These are phyloP conservation scores for Drosophila rufa DNA, from an alignment of 1,140 invertebrate genomes.

Conservation along the genomic window DNA sequence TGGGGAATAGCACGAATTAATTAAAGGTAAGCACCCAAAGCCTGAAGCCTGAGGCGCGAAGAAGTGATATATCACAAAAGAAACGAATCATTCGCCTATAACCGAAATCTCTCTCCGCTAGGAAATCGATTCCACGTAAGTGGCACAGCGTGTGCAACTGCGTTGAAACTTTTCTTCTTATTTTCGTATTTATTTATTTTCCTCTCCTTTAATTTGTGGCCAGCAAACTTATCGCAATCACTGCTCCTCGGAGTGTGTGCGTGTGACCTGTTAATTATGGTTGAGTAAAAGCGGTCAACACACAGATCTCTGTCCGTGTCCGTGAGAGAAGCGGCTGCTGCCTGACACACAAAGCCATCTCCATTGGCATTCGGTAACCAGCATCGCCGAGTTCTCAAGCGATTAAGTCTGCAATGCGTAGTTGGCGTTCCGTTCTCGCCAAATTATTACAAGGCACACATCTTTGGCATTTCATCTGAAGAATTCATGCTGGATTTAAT, in stretches of 20 bases:
- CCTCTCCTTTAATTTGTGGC: constrained; percentile 12
- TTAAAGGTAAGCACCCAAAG: constrained; percentile 49
- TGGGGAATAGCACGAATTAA: constrained; percentile 65
- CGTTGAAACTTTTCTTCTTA: constrained; percentile 28
- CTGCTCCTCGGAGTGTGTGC: constrained; percentile 39
- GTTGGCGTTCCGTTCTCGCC: constrained; percentile 29
- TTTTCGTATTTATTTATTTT: constrained; percentile 3
- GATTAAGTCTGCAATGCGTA: constrained; percentile 46
- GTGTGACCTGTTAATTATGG: constrained; percentile 78
- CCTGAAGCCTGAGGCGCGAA: background rate
- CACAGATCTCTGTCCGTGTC: constrained; percentile 2
- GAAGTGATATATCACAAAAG: constrained; percentile 38
- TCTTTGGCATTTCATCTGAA: constrained; percentile 8
- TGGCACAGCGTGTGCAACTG: constrained; percentile 60
- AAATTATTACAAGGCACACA: constrained; percentile 22
- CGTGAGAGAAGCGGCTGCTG: constrained; percentile 6
- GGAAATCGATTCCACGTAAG: constrained; percentile 67
- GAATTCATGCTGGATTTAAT: constrained; percentile 25
- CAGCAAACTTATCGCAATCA: constrained; percentile 31
- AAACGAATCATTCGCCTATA: constrained; percentile 47
- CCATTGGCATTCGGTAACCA: constrained; percentile 15
- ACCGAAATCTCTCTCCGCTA: constrained; percentile 26
- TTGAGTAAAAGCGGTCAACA: constrained; percentile 65
- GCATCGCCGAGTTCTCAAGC: constrained; percentile 21
- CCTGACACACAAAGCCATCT: constrained; percentile 49